Evolutionary conservation across 2,888 invertebrate genomes (phyloP).

Genomic region (Meiosimyza platycephala): DNA sequence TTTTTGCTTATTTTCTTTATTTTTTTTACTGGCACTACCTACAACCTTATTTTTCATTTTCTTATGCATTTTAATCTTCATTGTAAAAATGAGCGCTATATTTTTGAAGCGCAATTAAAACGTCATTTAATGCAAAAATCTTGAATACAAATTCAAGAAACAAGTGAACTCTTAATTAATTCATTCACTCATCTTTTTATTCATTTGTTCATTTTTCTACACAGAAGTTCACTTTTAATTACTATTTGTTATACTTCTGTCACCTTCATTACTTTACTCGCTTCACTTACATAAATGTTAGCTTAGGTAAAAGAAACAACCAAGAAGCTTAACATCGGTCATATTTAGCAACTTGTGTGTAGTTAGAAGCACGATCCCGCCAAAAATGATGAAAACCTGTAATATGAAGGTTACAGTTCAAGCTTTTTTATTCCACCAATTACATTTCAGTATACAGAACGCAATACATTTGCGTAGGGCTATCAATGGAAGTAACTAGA

Average conservation of each 20-base stretch:
- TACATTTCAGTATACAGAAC: no score
- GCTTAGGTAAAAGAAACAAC: background rate
- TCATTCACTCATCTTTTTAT: constrained; percentile 3
- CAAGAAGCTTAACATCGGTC: no score
- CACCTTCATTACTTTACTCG: background rate
- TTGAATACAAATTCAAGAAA: constrained; percentile 26
- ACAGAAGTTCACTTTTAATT: constrained; percentile 9
- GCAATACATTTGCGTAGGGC: no score
- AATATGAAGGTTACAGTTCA: no score
- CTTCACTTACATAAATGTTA: background rate
- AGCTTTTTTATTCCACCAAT: no score
- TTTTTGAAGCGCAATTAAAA: constrained; percentile 39
- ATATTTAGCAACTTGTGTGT: no score
- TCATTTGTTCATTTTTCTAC: background rate
- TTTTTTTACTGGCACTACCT: background rate
- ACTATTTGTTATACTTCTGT: constrained; percentile 32
- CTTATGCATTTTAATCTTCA: background rate
- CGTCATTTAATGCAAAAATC: constrained; percentile 38
- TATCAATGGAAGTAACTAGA: no score
- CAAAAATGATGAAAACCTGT: no score
- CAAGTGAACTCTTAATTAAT: constrained; percentile 41
- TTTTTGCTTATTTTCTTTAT: background rate
- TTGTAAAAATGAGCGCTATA: background rate
- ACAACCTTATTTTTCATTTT: background rate
- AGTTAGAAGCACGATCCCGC: no score